Evolutionary conservation across 2,113 vertebrate genomes (phyloP), one percentile per base, ranked within the genome.

Genomic region (Oxyura jamaicensis): DNA sequence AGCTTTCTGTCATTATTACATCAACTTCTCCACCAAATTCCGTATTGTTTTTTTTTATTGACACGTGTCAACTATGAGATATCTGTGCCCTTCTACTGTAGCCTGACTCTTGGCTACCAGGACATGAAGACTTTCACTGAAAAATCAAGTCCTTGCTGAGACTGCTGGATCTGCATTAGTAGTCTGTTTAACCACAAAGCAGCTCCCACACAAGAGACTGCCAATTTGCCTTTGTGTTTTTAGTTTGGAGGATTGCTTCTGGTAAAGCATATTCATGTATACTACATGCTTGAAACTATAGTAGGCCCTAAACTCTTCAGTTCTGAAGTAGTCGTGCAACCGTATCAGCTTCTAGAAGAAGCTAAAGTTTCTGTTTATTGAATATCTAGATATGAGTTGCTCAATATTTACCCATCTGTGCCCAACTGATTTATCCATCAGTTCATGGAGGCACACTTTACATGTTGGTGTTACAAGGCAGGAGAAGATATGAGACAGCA

Each of bases 251-350:
- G 6, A n/a, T 19, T 39, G 6, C 6, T 42, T 44, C 52, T 80
- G 59, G 69, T 60, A 59, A 46, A 59, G 14, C 5, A 16, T 8
- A 33, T 46, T 25, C 4, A 14, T 35, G 19, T 48, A 4, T 1
- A 52, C 3, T 35, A 6, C 15, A 28, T 0, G 1, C 2, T 39
- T 74, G 15, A 84, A 39, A 68, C 8, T 48, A 44, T 16, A n/a
- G 5, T 14, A 56, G 9, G 12, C 29, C 33, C 56, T 39, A 56
- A 87, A 36, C 12, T 66, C 22, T 55, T 8, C 33, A 14, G 25
- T 8, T 69, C 26, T 85, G 35, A 79, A 44, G 20, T 2, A 48
- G 16, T n/a, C 31, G 8, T 53, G 18, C 11, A 52, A 39, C 3
- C 39, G 68, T 42, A 26, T 21, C 48, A 66, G 18, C 15, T 83